These are phyloP conservation scores for Aproaerema taeniolella DNA, from an alignment of 2,888 invertebrate species.

Conservation along the genomic window DNA sequence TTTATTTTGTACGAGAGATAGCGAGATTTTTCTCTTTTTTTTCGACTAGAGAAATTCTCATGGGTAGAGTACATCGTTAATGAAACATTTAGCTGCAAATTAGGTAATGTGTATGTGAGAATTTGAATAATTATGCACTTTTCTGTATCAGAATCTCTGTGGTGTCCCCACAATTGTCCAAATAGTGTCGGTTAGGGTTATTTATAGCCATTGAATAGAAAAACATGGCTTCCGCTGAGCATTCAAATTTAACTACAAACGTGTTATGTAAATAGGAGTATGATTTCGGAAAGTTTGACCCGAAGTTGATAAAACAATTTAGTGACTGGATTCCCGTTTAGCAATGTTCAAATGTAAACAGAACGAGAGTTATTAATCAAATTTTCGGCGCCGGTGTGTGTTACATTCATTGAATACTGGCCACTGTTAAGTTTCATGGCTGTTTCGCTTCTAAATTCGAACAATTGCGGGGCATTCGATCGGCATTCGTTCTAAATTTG, in stretches of 20 bases:
- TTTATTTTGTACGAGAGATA: slow-evolving; percentile 44
- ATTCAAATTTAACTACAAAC: slow-evolving; percentile 25
- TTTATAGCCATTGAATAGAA: slow-evolving; percentile 34
- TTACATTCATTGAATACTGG: slow-evolving; percentile 44
- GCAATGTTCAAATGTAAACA: slow-evolving; percentile 36
- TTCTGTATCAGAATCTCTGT: slow-evolving; percentile 30
- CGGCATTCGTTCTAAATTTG: slow-evolving; percentile 74
- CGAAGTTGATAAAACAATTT: slow-evolving; percentile 35
- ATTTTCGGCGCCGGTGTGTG: slow-evolving; percentile 41
- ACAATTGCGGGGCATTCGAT: slow-evolving; percentile 60
- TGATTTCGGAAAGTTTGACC: slow-evolving; percentile 23
- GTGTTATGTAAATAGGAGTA: slow-evolving; percentile 28
- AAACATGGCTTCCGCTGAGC: slow-evolving; percentile 30
- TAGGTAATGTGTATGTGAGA: slow-evolving; percentile 68
- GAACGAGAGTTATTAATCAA: slow-evolving; percentile 50
- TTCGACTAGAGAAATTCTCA: slow-evolving; percentile 46
- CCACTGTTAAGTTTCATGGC: slow-evolving; percentile 40
- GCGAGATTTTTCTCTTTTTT: slow-evolving; percentile 33
- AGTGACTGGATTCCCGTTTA: slow-evolving; percentile 34
- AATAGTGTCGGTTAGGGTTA: slow-evolving; percentile 23
- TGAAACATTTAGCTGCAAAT: slow-evolving; percentile 65
- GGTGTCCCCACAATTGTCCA: slow-evolving; percentile 39
- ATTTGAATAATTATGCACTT: slow-evolving; percentile 44
- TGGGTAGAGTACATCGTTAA: slow-evolving; percentile 45
- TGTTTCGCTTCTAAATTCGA: slow-evolving; percentile 55